Evolutionary conservation across 2,797 vertebrate genomes (phyloP), one percentile per base, ranked within the genome.

Genomic region (Schizothorax lantsangensis): DNA sequence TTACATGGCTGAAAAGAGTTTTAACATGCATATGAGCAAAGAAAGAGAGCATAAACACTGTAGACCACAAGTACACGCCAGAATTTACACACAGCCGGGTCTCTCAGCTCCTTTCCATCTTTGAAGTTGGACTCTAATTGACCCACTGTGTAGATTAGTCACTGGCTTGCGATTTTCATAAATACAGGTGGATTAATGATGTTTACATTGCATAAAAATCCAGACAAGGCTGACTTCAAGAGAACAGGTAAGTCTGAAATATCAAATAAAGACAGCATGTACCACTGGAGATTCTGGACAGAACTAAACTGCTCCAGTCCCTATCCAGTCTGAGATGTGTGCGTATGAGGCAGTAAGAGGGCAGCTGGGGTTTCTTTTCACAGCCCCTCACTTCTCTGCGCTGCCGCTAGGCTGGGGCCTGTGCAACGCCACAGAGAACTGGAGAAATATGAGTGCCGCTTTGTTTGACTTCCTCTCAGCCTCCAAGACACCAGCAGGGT

Each of bases 381-480:
- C 90, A 89, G 88, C 91, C 92, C 94, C 94, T 93, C 92, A 94
- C 90, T 93, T 93, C 94, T 89, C 93, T 92, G 94, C 90, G 45
- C 91, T 93, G 90, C 87, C 88, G 92, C 91, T 91, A 84, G 92
- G 90, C 93, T 91, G 92, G 91, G 90, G 93, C 90, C 90, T 91
- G 91, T 92, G 92, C 92, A 93, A 92, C 92, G 87, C 92, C 84
- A 80, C 89, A 86, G 92, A 94, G 91, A 89, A 92, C 91, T 92
- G 92, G 92, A 87, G 91, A 79, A 88, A 88, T 90, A 92, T 93
- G 93, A 95, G 95, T 93, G 94, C 88, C 30, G 92, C 93, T 94
- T 95, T 95, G 94, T 96, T 95, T 95, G 93, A 95, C 94, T 95
- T 95, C 93, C 95, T 95, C 94, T 95, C 93, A 94, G 93, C 93